Evolutionary conservation across 1,140 invertebrate species (phyloP).

Genomic region (Aleiodes sp.): DNA sequence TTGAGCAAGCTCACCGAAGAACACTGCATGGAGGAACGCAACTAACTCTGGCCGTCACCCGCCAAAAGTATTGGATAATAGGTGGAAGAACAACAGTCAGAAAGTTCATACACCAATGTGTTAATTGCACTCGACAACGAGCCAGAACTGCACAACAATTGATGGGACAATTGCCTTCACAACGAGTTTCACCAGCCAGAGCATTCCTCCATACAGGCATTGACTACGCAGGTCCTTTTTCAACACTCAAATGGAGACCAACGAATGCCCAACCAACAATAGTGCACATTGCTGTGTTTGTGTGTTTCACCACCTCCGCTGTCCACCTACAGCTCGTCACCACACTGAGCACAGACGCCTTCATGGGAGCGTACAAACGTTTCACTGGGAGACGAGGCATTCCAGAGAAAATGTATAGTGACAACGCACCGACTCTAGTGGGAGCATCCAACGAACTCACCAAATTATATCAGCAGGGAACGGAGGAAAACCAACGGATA

Average conservation of each 20-base stretch:
- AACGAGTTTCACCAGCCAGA: conserved; percentile 12
- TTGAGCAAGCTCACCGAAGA: conserved; percentile 27
- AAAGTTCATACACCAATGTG: not conserved
- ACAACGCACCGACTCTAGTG: no score
- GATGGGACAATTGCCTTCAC: conserved; percentile 38
- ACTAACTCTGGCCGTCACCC: conserved; percentile 31
- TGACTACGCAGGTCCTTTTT: conserved; percentile 55
- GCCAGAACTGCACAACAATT: conserved; percentile 24
- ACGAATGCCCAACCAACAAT: conserved; percentile 37
- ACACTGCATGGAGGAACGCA: conserved; percentile 45
- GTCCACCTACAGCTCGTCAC: no score
- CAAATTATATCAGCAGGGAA: no score
- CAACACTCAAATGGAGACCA: conserved; percentile 39
- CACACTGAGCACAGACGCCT: no score
- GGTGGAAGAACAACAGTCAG: conserved; percentile 19
- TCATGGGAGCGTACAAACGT: no score
- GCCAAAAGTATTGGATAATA: conserved; percentile 43
- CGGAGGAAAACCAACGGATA: no score
- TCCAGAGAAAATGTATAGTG: no score
- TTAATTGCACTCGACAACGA: not conserved
- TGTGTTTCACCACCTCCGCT: conserved; percentile 43
- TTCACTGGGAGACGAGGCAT: no score
- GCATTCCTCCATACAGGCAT: conserved; percentile 45
- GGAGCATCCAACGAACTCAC: no score
- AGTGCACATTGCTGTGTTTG: conserved; percentile 44